Evolutionary conservation across 2,888 invertebrate genomes (phyloP), one percentile per base, ranked within the genome.

Genomic region (Trichopoda pennipes): DNA sequence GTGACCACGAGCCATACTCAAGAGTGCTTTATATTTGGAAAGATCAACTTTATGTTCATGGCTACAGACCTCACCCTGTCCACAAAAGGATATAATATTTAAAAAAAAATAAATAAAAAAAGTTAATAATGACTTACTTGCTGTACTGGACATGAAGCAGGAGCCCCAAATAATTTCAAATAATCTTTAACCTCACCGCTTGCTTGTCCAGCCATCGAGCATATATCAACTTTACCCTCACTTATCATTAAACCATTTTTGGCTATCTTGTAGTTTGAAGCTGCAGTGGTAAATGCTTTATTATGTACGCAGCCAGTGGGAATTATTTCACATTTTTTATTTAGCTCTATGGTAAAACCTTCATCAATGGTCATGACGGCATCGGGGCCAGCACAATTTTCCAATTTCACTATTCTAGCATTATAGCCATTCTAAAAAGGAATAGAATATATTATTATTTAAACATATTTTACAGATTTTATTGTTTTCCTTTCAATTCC

Each of bases 301-400:
- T 90, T 90, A 1, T 83, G 84, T 2, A 92, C 84, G 84, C 92
- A 92, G 19, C 92, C 92, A 2, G 74, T 83, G 6, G 91, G 89
- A 7, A 92, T 85, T 6, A 92, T 55, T 82, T 92, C 91, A 84
- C 92, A 92, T 78, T 92, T 91, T 68, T 91, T 91, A 49, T 88
- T 90, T 44, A 91, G 80, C 75, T 88, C 88, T 1, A 90, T 83
- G 3, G 80, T 82, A 38, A 91, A 90, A 16, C 87, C 87, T 0
- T 87, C 84, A 49, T 89, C 89, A 12, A 89, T 81, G 7, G 85
- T 85, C 1, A 91, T 86, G 14, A 90, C 53, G 23, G 86, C 87
- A 70, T 88, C 87, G 2, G 53, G 7, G 10, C 89, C 90, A n/a
- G 88, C 90, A 76, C 91, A 91, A 74, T 89, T 90, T 68, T 89